A percentile compares a stretch with the other conserved stretches of the same genome.
Evolutionary conservation across 2,113 vertebrate genomes (phyloP).

Genomic region (Sturnus vulgaris): DNA sequence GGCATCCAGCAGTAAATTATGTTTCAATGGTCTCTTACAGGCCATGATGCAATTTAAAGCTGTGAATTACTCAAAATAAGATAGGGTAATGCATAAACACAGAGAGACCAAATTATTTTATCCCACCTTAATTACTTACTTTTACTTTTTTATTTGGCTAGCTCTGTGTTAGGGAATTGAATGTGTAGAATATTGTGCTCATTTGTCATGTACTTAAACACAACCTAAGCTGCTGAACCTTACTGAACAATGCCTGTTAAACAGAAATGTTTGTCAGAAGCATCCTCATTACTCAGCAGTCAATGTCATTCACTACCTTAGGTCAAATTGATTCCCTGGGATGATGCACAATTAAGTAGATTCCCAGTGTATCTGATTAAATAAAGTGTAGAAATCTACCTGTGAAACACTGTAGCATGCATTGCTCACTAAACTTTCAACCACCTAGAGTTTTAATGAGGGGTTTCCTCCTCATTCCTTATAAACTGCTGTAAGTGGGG

Average conservation of each 20-base stretch:
- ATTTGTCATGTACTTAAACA: neutral
- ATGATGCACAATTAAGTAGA: neutral
- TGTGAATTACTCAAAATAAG: neutral
- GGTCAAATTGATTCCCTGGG: neutral
- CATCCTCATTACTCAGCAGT: neutral
- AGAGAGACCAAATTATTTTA: neutral
- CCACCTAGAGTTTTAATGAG: neutral
- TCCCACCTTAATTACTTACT: neutral
- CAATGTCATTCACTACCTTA: neutral
- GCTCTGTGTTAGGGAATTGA: neutral
- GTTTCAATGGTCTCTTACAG: constrained; percentile 21
- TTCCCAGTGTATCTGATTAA: neutral
- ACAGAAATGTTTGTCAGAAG: neutral
- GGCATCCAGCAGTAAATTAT: neutral
- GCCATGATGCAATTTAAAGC: constrained; percentile 3
- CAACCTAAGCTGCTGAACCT: neutral
- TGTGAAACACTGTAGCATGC: neutral
- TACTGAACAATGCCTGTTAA: neutral
- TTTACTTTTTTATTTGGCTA: neutral
- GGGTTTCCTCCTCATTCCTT: neutral
- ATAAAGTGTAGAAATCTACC: neutral
- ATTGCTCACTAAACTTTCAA: neutral
- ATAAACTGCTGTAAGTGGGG: neutral
- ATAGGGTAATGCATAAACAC: neutral
- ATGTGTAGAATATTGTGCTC: neutral